Evolutionary conservation across 2,113 vertebrate species (phyloP), one percentile per base, ranked within the genome.

Genomic region (Hassar affinis): DNA sequence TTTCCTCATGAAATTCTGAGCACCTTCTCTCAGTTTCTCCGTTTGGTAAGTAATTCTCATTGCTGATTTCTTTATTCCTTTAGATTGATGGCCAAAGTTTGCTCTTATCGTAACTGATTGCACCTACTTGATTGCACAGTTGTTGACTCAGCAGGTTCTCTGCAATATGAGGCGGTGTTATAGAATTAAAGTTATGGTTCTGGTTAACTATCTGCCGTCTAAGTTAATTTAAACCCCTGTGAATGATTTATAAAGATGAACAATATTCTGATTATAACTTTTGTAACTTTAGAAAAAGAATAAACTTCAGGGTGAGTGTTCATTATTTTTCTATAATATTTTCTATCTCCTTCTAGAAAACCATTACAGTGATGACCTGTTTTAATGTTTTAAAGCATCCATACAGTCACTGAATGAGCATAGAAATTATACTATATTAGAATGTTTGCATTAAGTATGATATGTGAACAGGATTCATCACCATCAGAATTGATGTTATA

Each of bases 61-160:
- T 3, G 35, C 25, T n/a, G 30, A 15, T 45, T 27, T 42, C 51
- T 42, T 18, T 80, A 59, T 6, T 3, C 17, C 45, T 25, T 38
- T 72, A 47, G 9, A 47, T 27, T 35, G 10, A 72, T 51, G 89
- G 86, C 86, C 92, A 93, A 91, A 92, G 91, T 91, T 92, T 90
- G 78, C 30, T 30, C 77, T 20, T 91, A 91, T 93, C 92, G 93
- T 89, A 91, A 72, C 79, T 52, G 51, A 69, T 49, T 17, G 14
- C 66, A 61, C 93, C 90, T 83, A 4, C 0, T 56, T 59, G 86
- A 88, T 87, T 84, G 77, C 71, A 45, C n/a, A 10, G 38, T 80
- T 83, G 68, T 89, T 91, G 78, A 12, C 22, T 59, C 66, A 49
- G 80, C 69, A 82, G 4, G 17, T 27, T 30, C 4, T 54, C 20